Evolutionary conservation across 2,113 vertebrate genomes (phyloP).

Genomic region (Saiga tatarica): DNA sequence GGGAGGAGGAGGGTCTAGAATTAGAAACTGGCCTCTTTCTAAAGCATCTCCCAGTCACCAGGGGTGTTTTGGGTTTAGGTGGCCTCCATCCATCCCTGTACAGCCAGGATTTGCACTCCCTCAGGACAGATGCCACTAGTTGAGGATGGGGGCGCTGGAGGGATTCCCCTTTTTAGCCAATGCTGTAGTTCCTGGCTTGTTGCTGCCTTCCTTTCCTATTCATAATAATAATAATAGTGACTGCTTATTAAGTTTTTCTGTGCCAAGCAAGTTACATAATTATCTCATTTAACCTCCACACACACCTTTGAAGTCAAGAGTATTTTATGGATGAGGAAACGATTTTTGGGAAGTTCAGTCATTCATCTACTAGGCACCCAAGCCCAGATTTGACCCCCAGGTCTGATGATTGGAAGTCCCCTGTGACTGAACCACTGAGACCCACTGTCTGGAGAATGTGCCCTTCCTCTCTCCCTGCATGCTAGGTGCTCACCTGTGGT

Average conservation of each 20-base stretch:
- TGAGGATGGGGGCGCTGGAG: accelerated
- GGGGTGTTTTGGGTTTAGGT: background rate
- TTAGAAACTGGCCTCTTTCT: background rate
- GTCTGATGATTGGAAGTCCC: background rate
- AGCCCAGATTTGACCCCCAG: background rate
- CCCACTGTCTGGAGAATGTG: background rate
- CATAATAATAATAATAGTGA: background rate
- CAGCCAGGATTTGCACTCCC: background rate
- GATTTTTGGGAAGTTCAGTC: background rate
- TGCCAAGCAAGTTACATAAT: background rate
- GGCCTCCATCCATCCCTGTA: background rate
- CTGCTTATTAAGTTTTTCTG: background rate
- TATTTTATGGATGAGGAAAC: background rate
- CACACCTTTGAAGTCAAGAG: background rate
- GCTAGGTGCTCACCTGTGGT: background rate
- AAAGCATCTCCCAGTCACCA: background rate
- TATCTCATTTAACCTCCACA: background rate
- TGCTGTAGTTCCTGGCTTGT: background rate
- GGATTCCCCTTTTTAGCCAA: background rate
- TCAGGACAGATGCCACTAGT: background rate
- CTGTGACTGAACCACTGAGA: background rate
- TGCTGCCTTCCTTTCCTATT: background rate
- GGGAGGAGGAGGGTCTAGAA: background rate
- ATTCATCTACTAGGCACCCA: background rate
- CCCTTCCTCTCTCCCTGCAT: background rate